Conservation (phyloP, 2,113 vertebrate genomes). For the Chaenocephalus aceratus region DNA sequence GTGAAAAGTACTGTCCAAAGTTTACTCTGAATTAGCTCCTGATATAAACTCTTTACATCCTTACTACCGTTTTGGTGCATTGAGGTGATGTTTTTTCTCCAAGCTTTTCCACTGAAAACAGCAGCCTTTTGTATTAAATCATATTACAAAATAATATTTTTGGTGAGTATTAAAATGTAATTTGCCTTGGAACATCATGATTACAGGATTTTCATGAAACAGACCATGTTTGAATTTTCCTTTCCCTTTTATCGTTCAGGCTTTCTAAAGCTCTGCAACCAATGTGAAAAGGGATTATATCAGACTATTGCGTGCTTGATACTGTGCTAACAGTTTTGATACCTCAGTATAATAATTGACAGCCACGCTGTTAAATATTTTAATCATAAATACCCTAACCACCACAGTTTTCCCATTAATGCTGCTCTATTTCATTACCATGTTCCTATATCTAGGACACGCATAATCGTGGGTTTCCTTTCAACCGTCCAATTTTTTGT, state of each 20-base stretch:
- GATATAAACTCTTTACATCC: background rate
- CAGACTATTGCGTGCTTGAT: conserved; percentile 40
- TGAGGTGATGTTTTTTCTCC: background rate
- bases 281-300: conserved; percentile 61
- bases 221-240: conserved; percentile 41
- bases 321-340: conserved; percentile 43
- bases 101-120: background rate
- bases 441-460: conserved; percentile 73
- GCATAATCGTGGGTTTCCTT: conserved; percentile 72
- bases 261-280: conserved; percentile 41
- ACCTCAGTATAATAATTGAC: conserved; percentile 54
- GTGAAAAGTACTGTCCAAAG: background rate
- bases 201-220: conserved; percentile 51
- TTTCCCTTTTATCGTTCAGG: conserved; percentile 18
- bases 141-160: background rate
- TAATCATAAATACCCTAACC: conserved; percentile 65
- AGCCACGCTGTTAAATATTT: conserved; percentile 63
- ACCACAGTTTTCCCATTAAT: conserved; percentile 56
- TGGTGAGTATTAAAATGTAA: background rate
- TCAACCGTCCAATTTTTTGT: conserved; percentile 62
- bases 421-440: conserved; percentile 69
- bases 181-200: conserved; percentile 27
- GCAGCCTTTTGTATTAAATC: background rate
- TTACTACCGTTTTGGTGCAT: background rate
- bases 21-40: background rate